A percentile compares a stretch with the other conserved stretches of the same genome.
These are phyloP conservation scores for Philonicus albiceps DNA, from an alignment of 2,888 invertebrate species.

Conservation along the genomic window DNA sequence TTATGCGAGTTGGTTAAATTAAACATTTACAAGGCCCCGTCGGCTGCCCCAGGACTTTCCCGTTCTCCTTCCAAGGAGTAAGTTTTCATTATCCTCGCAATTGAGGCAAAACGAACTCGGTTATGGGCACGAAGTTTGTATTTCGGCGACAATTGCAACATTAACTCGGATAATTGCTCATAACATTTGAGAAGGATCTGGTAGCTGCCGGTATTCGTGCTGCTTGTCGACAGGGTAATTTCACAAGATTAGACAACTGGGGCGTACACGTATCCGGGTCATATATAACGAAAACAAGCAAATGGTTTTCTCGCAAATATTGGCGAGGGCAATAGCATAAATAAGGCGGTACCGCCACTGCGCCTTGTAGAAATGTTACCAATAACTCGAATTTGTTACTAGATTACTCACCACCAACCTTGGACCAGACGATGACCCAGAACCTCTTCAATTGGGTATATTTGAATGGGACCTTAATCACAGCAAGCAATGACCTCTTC, in stretches of 20 bases:
- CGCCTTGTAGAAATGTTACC: neutral
- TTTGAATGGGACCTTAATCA: neutral
- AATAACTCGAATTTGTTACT: neutral
- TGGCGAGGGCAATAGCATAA: neutral
- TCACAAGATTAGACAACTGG: constrained; percentile 11
- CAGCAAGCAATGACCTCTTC: neutral
- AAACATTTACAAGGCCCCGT: constrained; percentile 22
- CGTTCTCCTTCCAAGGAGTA: neutral
- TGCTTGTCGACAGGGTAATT: constrained; percentile 4
- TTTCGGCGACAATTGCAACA: constrained; percentile 40
- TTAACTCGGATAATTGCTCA: constrained; percentile 34
- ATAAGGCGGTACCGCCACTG: neutral
- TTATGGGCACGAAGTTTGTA: constrained; percentile 34
- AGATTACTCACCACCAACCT: neutral
- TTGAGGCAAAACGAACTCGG: constrained; percentile 35
- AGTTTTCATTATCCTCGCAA: constrained; percentile 38
- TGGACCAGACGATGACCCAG: neutral
- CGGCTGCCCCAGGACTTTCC: neutral
- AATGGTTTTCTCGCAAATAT: neutral
- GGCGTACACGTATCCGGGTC: neutral
- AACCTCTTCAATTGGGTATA: neutral
- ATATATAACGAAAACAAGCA: neutral
- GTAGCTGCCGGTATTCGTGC: neutral
- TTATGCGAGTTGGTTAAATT: constrained; percentile 28
- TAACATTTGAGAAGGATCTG: constrained; percentile 34